These are phyloP conservation scores for Mya arenaria DNA, from an alignment of 1,140 invertebrate genomes.

Conservation along the genomic window DNA sequence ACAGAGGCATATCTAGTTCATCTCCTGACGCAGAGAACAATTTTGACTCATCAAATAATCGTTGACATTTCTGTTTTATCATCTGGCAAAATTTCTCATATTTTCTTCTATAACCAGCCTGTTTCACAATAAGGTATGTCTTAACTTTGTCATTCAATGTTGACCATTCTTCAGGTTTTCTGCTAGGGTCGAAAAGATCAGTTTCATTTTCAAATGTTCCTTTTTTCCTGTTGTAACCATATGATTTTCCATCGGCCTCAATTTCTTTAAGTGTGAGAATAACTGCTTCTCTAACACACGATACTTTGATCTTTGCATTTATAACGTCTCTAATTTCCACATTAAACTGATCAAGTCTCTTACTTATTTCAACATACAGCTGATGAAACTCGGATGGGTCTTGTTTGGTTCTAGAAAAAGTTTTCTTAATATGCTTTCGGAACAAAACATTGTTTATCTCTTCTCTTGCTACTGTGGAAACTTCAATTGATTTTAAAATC, in stretches of 20 bases:
- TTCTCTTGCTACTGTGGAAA: conserved; percentile 33
- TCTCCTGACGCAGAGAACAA: conserved; percentile 4
- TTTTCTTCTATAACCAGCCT: conserved; percentile 22
- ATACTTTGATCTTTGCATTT: conserved; percentile 43
- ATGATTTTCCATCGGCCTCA: conserved; percentile 31
- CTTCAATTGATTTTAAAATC: neutral
- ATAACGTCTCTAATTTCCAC: conserved; percentile 39
- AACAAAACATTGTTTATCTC: conserved; percentile 51
- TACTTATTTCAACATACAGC: conserved; percentile 42
- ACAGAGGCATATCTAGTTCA: neutral
- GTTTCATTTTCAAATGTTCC: conserved; percentile 50
- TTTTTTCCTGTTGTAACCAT: conserved; percentile 50
- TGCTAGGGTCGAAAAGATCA: conserved; percentile 38
- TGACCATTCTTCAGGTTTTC: conserved; percentile 47
- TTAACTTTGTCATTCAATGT: conserved; percentile 48
- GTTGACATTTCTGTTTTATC: conserved; percentile 35
- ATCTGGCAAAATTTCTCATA: conserved; percentile 44
- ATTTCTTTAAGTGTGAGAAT: conserved; percentile 41
- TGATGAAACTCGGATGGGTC: conserved; percentile 7
- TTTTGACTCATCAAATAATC: conserved; percentile 39
- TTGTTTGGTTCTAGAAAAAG: conserved; percentile 17
- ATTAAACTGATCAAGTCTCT: conserved; percentile 17
- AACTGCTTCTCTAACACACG: conserved; percentile 38
- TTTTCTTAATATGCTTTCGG: conserved; percentile 42
- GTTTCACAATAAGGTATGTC: conserved; percentile 33